Percentiles rank a stretch among this genome's conserved stretches.
phyloP scores from a whole-genome alignment of 1,140 invertebrate genomes.

The Tetramorium alpestre region DNA sequence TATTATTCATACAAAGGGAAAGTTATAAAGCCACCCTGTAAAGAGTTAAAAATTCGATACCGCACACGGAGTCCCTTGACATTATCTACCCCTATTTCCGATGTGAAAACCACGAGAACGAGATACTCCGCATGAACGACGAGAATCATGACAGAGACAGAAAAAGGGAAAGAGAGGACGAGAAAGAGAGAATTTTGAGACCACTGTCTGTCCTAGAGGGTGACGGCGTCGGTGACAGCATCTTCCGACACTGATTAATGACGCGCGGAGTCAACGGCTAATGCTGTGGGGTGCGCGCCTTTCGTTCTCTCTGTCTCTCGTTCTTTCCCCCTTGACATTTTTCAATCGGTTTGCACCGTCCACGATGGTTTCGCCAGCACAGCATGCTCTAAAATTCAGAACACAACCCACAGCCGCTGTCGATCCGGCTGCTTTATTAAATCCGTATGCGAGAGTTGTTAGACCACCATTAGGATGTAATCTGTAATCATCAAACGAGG shows the following conservation, averaged over 20 bases:
- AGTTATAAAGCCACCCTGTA: slow-evolving; percentile 8
- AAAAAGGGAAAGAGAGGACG: not conserved
- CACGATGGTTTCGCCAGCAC: slow-evolving; percentile 42
- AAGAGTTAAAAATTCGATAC: slow-evolving; percentile 48
- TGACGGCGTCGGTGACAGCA: slow-evolving; percentile 74
- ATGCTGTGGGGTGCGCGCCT: slow-evolving; percentile 63
- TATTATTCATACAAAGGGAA: slow-evolving; percentile 27
- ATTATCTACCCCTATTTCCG: slow-evolving; percentile 62
- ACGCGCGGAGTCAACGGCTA: slow-evolving; percentile 76
- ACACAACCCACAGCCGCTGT: slow-evolving; percentile 54
- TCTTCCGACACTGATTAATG: slow-evolving; percentile 79
- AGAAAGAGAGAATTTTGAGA: slow-evolving; percentile 66
- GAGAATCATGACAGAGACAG: not conserved
- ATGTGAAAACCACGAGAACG: slow-evolving; percentile 42
- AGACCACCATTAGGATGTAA: slow-evolving; percentile 46
- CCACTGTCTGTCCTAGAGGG: slow-evolving; percentile 39
- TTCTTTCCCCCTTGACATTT: slow-evolving; percentile 62
- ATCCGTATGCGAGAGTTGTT: slow-evolving; percentile 74
- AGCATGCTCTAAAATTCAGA: slow-evolving; percentile 64
- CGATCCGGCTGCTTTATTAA: slow-evolving; percentile 71
- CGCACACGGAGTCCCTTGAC: slow-evolving; percentile 19
- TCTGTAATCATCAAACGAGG: slow-evolving; percentile 30
- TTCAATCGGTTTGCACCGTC: slow-evolving; percentile 62
- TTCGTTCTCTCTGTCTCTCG: slow-evolving; percentile 32
- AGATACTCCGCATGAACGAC: slow-evolving; percentile 29